phyloP scores from a whole-genome alignment of 2,113 vertebrate genomes.

The Nematolebias whitei region DNA sequence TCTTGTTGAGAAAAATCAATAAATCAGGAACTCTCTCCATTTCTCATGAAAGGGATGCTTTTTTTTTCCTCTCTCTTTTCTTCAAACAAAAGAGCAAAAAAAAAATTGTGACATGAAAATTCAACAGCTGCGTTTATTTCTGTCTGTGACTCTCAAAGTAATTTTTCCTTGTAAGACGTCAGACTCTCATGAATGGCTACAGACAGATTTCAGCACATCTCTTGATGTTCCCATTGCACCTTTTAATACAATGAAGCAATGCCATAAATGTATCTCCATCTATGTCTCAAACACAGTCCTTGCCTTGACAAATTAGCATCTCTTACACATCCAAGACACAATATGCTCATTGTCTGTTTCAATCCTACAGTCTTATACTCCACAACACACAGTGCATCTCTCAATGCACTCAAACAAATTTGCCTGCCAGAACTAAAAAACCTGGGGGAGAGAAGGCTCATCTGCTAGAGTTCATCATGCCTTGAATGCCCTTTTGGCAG shows the following conservation, averaged over 20 bases:
- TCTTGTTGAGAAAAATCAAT: neutral
- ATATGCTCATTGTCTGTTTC: conserved; percentile 55
- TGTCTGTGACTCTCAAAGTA: neutral
- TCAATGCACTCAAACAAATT: conserved; percentile 32
- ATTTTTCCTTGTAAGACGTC: conserved; percentile 11
- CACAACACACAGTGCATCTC: conserved; percentile 27
- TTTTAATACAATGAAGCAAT: neutral
- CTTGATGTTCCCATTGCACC: neutral
- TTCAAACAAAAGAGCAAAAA: neutral
- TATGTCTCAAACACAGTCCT: conserved; percentile 29
- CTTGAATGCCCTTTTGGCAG: conserved; percentile 66
- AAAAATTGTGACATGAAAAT: neutral
- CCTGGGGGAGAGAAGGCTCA: conserved; percentile 57
- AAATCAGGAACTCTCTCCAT: conserved; percentile 2
- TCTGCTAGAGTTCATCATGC: conserved; percentile 58
- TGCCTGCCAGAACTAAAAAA: conserved; percentile 57
- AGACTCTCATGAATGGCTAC: conserved; percentile 25
- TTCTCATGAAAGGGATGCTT: neutral
- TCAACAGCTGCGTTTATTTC: conserved; percentile 5
- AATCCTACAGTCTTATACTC: conserved; percentile 32
- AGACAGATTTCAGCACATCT: conserved; percentile 15
- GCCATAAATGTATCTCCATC: conserved; percentile 8
- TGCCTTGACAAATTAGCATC: conserved; percentile 46
- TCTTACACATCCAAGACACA: conserved; percentile 49
- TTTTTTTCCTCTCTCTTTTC: too few species aligned